A percentile compares a stretch with the other conserved stretches of the same genome.
Conservation (phyloP, 2,797 vertebrate species). For the Tokudaia muenninki region DNA sequence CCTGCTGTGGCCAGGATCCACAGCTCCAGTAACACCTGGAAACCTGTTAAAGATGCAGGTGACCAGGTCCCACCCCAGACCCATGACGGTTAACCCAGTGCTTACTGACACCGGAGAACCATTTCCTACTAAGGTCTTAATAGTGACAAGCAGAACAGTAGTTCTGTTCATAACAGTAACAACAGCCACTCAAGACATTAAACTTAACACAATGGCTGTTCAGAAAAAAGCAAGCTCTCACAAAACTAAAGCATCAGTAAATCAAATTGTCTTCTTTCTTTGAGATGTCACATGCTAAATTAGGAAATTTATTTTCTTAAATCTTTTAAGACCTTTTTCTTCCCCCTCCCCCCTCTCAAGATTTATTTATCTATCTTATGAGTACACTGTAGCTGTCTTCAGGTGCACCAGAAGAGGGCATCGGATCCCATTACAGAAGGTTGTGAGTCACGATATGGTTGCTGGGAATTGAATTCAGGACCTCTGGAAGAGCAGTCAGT, state of each 20-base stretch:
- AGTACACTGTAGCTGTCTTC: no score
- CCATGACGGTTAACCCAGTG: background rate
- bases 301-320: background rate
- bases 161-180: background rate
- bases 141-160: background rate
- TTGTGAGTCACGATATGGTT: no score
- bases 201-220: conserved; percentile 16
- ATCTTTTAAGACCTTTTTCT: background rate
- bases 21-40: background rate
- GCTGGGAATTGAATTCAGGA: no score
- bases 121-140: conserved; percentile 1
- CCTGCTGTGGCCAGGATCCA: background rate
- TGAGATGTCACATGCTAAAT: background rate
- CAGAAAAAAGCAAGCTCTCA: conserved; percentile 35
- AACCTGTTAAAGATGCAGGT: conserved; percentile 31
- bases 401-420: no score
- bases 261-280: conserved; percentile 34
- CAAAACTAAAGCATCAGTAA: conserved; percentile 35
- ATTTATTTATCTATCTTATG: no score
- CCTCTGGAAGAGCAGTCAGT: no score
- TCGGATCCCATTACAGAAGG: no score
- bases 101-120: background rate
- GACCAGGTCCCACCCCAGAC: background rate
- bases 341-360: no score
- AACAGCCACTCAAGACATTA: background rate